Conservation (phyloP, 1,140 invertebrate genomes). For the Drosophila lowei region DNA sequence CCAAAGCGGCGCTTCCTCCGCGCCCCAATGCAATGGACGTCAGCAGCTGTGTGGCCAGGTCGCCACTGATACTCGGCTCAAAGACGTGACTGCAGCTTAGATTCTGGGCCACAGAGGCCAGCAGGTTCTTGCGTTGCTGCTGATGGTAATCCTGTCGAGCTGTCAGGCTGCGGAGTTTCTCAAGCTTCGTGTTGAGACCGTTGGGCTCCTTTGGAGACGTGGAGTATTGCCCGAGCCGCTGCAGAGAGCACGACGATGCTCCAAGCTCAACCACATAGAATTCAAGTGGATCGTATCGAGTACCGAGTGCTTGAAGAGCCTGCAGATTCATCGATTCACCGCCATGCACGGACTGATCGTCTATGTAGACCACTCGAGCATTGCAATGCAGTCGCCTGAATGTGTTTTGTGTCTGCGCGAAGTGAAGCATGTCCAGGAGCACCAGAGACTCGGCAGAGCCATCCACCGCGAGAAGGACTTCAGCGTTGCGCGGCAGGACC, state of each 20-base stretch:
- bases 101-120: slow-evolving; percentile 67
- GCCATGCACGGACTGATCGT: slow-evolving; percentile 65
- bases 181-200: slow-evolving; percentile 1
- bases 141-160: slow-evolving; percentile 66
- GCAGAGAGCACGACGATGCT: slow-evolving; percentile 5
- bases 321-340: slow-evolving; percentile 3
- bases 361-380: slow-evolving; percentile 62
- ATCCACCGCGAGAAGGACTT: slow-evolving; percentile 69
- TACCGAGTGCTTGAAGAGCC: slow-evolving; percentile 15
- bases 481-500: slow-evolving; percentile 57
- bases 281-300: slow-evolving; percentile 54
- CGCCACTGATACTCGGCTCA: slow-evolving; percentile 83
- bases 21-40: slow-evolving; percentile 85
- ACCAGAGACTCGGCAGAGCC: slow-evolving; percentile 64
- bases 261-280: slow-evolving; percentile 48
- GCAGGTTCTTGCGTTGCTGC: slow-evolving; percentile 47
- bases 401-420: slow-evolving; percentile 68
- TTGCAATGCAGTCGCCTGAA: slow-evolving; percentile 73
- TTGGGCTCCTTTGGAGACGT: neutral
- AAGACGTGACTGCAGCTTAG: slow-evolving; percentile 85
- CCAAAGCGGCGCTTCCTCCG: slow-evolving; percentile 85
- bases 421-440: slow-evolving; percentile 74
- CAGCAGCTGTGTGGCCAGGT: slow-evolving; percentile 84
- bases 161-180: slow-evolving; percentile 50
- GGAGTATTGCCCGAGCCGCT: slow-evolving; percentile 20